Base-by-base conservation (phyloP, 2,113 vertebrate genomes). In the Periophthalmus modestus region DNA sequence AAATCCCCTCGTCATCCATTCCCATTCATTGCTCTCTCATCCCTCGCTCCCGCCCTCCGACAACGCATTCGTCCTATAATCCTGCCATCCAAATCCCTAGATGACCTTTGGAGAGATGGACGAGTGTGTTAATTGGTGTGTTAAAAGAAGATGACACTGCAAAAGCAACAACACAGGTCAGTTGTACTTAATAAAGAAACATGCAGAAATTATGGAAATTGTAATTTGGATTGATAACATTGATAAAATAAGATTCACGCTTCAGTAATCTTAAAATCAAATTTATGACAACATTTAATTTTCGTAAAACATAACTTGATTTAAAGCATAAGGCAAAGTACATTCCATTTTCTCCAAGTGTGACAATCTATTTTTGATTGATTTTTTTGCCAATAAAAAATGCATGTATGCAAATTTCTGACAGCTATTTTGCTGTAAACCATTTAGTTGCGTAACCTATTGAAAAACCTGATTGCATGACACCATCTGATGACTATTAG, bases 51-150 rank as follows among this genome's bases (percentile, higher is more conserved):
- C 78, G 81, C 87, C 85, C 28, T 81, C 78, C 85, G 62, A 81
- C 70, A 70, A 83, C 82, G 87, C 89, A 92, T 92, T 91, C 89
- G 87, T 89, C 54, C 33, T 80, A 77, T 91, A 90, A 92, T 91
- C 91, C 89, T 71, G 71, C 57, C 79, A 72, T 82, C 80, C 82
- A 85, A 89, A 91, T 88, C 89, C 89, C 80, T 84, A 72, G 66
- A 89, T 89, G 84, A 87, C 87, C 90, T 92, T 89, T 86, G 69
- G 74, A 28, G 81, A 70, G 75, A 86, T 75, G 80, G 80, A 68
- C 77, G 74, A 1, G 69, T 72, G 78, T 62, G 84, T 75, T 89
- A 86, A 88, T 86, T 92, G 85, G 68, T 47, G 68, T 36, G 78
- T 71, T 85, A 80, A 81, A 72, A 65, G 63, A 15, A 65, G 69